A percentile compares a stretch with the other conserved stretches of the same genome.
Evolutionary conservation across 2,797 vertebrate genomes (phyloP).

Genomic region (Malacoraja senta): DNA sequence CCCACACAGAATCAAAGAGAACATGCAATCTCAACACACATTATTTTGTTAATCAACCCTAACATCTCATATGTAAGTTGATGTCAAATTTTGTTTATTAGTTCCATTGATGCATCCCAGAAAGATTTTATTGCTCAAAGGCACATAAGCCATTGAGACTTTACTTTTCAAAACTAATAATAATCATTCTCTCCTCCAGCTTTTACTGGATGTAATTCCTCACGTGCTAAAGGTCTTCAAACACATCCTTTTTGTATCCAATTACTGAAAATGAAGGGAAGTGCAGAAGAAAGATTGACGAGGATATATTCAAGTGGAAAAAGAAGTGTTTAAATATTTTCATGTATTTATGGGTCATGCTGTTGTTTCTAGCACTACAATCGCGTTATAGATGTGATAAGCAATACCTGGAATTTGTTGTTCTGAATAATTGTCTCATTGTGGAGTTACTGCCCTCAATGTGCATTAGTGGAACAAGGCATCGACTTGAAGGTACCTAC

Average conservation of each 20-base stretch:
- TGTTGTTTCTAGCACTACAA: background rate
- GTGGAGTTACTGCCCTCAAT: background rate
- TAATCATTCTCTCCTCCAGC: background rate
- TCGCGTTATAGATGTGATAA: background rate
- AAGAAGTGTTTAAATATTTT: background rate
- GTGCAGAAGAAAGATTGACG: background rate
- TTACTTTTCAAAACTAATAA: background rate
- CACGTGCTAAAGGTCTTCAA: background rate
- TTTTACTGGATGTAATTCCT: background rate
- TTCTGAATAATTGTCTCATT: background rate
- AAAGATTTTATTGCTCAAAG: background rate
- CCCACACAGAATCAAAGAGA: no score
- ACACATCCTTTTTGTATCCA: background rate
- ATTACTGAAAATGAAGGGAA: background rate
- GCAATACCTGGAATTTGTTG: background rate
- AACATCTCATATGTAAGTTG: background rate
- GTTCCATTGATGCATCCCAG: background rate
- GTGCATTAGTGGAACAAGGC: background rate
- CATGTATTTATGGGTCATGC: background rate
- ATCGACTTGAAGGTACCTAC: background rate
- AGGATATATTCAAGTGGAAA: background rate
- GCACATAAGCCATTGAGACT: background rate
- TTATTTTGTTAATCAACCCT: background rate
- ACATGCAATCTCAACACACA: background rate
- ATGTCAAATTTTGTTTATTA: background rate